Percentiles rank a stretch among this genome's conserved stretches.
Evolutionary conservation across 2,113 vertebrate species (phyloP).

Genomic region (Anas platyrhynchos): DNA sequence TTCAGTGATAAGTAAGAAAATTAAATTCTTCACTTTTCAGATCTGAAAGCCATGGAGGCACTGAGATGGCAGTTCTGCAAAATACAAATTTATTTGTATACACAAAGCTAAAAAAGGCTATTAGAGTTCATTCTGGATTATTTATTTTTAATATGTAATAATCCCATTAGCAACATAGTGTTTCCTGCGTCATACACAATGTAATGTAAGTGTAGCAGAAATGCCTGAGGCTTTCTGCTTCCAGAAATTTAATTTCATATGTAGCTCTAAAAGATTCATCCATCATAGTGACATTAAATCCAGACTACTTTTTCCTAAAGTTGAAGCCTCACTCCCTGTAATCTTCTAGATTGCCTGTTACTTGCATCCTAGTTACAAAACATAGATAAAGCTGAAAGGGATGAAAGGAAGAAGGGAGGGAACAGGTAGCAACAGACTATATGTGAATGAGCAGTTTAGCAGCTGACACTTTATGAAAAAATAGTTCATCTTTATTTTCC

Average conservation of each 20-base stretch:
- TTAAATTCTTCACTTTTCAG: not conserved
- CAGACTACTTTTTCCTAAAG: not conserved
- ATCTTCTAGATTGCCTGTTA: not conserved
- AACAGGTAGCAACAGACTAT: not conserved
- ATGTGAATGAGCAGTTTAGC: not conserved
- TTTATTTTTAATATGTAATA: not conserved
- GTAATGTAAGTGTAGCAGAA: not conserved
- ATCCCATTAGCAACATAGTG: not conserved
- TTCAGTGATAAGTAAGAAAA: not conserved
- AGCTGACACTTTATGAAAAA: not conserved
- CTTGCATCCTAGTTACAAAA: not conserved
- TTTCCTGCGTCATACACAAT: not conserved
- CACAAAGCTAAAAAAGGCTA: not conserved
- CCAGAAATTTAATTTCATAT: slow-evolving; percentile 16
- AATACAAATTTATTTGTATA: not conserved
- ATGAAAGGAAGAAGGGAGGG: not conserved
- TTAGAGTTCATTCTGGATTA: not conserved
- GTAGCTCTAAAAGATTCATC: not conserved
- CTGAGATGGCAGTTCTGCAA: not conserved
- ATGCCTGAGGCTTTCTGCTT: not conserved
- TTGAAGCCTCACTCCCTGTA: not conserved
- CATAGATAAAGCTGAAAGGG: not conserved
- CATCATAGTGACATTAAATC: not conserved
- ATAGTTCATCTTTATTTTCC: not conserved
- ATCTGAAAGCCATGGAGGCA: not conserved